Conservation (phyloP, 2,888 invertebrate species). For the Epiperipatus broadwayi region DNA sequence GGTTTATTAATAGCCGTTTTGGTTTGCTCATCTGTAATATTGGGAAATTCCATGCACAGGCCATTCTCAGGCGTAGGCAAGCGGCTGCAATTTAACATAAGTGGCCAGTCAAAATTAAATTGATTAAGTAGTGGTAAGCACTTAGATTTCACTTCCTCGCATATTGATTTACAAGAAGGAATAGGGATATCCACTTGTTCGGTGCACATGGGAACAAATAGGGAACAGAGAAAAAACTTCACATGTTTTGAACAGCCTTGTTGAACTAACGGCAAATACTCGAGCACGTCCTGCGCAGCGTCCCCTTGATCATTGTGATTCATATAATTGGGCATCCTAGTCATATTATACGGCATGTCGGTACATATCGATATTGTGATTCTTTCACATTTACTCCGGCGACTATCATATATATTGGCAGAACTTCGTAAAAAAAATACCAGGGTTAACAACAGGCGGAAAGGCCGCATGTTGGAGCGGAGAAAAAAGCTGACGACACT, state of each 20-base stretch:
- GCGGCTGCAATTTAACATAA: conserved; percentile 52
- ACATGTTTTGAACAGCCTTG: conserved; percentile 60
- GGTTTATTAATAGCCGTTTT: conserved; percentile 10
- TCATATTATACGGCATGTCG: conserved; percentile 65
- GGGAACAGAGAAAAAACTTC: conserved; percentile 68
- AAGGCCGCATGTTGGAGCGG: too few species aligned
- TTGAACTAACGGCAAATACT: conserved; percentile 49
- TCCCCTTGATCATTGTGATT: conserved; percentile 59
- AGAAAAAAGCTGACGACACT: too few species aligned
- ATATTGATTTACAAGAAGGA: conserved; percentile 64
- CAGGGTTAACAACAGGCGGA: too few species aligned
- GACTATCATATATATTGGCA: too few species aligned
- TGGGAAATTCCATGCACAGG: conserved; percentile 51
- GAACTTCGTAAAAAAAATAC: too few species aligned
- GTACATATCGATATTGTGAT: conserved; percentile 58
- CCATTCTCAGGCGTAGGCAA: conserved; percentile 50
- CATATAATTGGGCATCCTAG: conserved; percentile 65
- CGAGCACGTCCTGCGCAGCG: conserved; percentile 53
- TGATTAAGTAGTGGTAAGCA: conserved; percentile 47
- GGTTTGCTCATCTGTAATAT: conserved; percentile 20
- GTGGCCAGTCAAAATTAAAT: conserved; percentile 45
- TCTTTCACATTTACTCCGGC: conserved; percentile 44
- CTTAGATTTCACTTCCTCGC: conserved; percentile 44
- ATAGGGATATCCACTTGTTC: conserved; percentile 64
- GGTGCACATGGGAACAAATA: conserved; percentile 75